phyloP scores from a whole-genome alignment of 2,113 vertebrate species.

The Bubalus kerabau region DNA sequence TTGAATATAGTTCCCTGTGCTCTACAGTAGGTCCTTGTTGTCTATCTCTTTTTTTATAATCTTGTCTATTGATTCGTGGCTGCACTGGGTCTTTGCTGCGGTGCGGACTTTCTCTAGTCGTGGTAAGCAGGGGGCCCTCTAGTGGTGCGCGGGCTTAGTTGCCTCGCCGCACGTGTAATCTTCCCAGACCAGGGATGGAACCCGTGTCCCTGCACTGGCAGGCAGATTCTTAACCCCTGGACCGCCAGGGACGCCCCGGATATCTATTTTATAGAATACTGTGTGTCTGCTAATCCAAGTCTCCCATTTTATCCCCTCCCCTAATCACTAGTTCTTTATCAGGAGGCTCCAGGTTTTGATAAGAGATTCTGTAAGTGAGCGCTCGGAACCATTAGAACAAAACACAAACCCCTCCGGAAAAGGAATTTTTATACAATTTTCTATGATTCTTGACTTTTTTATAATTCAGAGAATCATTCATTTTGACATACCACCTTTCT shows the following conservation, averaged over 20 bases:
- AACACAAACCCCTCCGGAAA: too few relatives aligned
- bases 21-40: fast-evolving
- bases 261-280: background rate
- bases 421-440: background rate
- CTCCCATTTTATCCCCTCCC: background rate
- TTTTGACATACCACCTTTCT: background rate
- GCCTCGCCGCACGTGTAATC: background rate
- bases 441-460: background rate
- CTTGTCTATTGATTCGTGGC: fast-evolving
- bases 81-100: fast-evolving
- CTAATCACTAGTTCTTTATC: background rate
- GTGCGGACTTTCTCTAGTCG: fast-evolving
- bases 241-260: background rate
- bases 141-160: background rate
- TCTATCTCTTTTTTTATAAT: fast-evolving
- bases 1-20: background rate
- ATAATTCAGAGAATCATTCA: background rate
- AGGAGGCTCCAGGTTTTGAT: background rate
- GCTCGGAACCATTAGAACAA: background rate
- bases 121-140: background rate
- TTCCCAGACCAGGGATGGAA: background rate
- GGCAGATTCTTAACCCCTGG: background rate
- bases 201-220: background rate
- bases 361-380: background rate
- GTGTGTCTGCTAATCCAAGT: background rate